Evolutionary conservation across 1,140 invertebrate genomes (phyloP).

Genomic region (Aphelenchoides fujianensis): DNA sequence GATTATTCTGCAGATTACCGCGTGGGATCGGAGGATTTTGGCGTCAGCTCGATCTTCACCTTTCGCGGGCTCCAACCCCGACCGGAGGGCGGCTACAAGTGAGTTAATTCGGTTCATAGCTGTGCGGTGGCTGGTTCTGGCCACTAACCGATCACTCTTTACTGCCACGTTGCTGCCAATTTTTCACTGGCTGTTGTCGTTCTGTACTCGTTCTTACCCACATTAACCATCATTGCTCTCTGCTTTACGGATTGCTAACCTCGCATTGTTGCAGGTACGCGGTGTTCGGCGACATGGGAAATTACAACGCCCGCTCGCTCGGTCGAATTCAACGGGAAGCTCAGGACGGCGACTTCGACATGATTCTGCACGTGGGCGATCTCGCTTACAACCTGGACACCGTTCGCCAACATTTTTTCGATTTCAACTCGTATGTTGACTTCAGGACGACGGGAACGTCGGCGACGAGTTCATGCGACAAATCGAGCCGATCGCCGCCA

Average conservation of each 20-base stretch:
- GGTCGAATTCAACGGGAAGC: constrained; percentile 64
- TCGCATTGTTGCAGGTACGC: constrained; percentile 55
- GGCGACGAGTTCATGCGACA: constrained; percentile 87
- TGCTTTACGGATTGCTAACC: background rate
- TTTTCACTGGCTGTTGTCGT: too few species aligned
- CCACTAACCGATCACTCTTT: too few species aligned
- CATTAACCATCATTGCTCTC: too few species aligned
- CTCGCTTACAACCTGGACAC: constrained; percentile 65
- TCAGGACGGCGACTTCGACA: constrained; percentile 65
- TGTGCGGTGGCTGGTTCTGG: too few species aligned
- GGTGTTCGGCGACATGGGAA: constrained; percentile 68
- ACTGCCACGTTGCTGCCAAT: too few species aligned
- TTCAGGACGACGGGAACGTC: constrained; percentile 63
- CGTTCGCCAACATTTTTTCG: constrained; percentile 41
- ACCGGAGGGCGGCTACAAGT: constrained; percentile 63
- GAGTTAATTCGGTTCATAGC: too few species aligned
- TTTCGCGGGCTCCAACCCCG: constrained; percentile 62
- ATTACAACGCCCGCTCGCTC: constrained; percentile 65
- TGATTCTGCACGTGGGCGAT: constrained; percentile 66
- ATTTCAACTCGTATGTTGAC: too few species aligned
- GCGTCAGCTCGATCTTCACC: constrained; percentile 64
- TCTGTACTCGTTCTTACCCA: too few species aligned
- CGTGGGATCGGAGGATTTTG: constrained; percentile 48
- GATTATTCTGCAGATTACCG: constrained; percentile 51
- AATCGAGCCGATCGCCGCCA: constrained; percentile 79